These are phyloP conservation scores for Gavia stellata DNA, from an alignment of 2,113 vertebrate genomes.

Conservation along the genomic window DNA sequence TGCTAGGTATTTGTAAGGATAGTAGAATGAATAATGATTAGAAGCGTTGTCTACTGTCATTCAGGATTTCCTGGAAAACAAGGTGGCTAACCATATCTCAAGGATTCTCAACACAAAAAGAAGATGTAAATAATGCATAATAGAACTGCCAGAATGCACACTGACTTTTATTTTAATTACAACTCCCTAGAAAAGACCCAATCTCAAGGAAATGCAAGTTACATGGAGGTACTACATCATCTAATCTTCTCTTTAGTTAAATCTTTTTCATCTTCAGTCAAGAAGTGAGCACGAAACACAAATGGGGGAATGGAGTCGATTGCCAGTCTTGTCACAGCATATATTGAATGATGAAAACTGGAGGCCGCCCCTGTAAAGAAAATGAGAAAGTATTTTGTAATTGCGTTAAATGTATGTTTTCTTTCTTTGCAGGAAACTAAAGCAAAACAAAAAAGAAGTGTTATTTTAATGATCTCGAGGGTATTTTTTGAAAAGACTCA, in stretches of 20 bases:
- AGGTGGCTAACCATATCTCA: not conserved
- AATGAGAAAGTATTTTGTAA: not conserved
- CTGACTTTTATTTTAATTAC: not conserved
- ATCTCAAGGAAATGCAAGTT: not conserved
- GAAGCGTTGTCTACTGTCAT: not conserved
- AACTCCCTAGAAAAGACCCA: not conserved
- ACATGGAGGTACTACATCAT: not conserved
- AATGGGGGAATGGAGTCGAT: not conserved
- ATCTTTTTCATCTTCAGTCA: not conserved
- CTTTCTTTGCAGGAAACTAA: not conserved
- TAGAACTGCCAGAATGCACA: not conserved
- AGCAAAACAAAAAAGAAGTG: not conserved
- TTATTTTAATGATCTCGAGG: not conserved
- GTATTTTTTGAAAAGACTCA: not conserved
- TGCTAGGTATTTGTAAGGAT: not conserved
- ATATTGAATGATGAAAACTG: not conserved
- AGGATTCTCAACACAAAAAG: not conserved
- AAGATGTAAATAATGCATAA: not conserved
- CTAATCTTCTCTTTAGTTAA: not conserved
- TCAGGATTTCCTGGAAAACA: not conserved
- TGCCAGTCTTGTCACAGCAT: not conserved
- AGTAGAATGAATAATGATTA: not conserved
- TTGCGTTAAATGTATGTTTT: not conserved
- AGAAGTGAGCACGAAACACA: not conserved
- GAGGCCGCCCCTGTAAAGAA: not conserved